Conservation (phyloP, 2,888 invertebrate species). For the Parasteatoda lunata region DNA sequence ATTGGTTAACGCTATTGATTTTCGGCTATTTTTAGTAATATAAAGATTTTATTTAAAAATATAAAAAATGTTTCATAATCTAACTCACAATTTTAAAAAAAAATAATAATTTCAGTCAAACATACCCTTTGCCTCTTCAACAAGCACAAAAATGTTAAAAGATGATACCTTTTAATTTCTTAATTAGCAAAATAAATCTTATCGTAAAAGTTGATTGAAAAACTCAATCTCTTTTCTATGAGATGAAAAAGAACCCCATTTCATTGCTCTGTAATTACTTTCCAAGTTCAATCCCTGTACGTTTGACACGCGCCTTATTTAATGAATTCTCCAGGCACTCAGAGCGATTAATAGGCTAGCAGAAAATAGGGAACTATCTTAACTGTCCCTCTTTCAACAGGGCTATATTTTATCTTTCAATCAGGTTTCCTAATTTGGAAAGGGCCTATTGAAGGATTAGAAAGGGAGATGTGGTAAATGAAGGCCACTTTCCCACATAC, state of each 20-base stretch:
- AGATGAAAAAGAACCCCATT: not conserved
- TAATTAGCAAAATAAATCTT: slow-evolving; percentile 3
- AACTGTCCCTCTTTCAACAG: slow-evolving; percentile 30
- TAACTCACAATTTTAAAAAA: too few relatives aligned
- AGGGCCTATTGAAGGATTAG: too few relatives aligned
- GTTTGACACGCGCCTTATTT: slow-evolving; percentile 21
- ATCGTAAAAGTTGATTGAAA: not conserved
- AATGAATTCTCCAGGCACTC: slow-evolving; percentile 33
- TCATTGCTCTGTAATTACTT: slow-evolving; percentile 13
- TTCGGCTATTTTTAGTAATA: too few relatives aligned
- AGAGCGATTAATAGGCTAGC: slow-evolving; percentile 25
- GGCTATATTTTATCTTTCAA: slow-evolving; percentile 28
- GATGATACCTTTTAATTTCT: not conserved
- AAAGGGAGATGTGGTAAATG: too few relatives aligned
- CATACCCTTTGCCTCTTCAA: too few relatives aligned
- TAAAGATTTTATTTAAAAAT: too few relatives aligned
- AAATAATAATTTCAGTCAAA: too few relatives aligned
- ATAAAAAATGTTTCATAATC: too few relatives aligned
- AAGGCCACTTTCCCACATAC: too few relatives aligned
- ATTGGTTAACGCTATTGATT: too few relatives aligned
- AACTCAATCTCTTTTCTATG: not conserved
- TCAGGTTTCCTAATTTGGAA: not conserved
- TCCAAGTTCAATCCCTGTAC: not conserved
- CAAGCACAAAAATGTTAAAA: too few relatives aligned
- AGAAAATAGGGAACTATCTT: not conserved